Evolutionary conservation across 2,888 invertebrate species (phyloP), one percentile per base, ranked within the genome.

Genomic region (Yponomeuta sedellus): DNA sequence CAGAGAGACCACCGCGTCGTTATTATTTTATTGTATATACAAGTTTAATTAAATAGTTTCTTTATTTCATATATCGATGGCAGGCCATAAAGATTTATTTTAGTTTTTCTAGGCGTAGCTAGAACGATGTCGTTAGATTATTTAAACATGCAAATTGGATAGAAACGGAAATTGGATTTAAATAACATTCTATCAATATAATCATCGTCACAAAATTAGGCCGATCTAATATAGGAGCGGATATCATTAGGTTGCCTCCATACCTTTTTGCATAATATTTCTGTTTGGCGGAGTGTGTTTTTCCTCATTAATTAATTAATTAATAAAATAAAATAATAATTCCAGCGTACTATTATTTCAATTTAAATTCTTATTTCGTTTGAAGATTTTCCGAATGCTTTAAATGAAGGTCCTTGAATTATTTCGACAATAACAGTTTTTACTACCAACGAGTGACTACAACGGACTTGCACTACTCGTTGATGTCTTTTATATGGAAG

Each of bases 401-500:
- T 8, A 34, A 34, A 34, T 5, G 28, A 8, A 34, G 5, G 5
- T 25, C 25, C 25, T 25, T 5, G 25, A 25, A 25, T 25, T 5
- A 4, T 25, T 4, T 34, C n/a, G 3, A 25, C 10, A 20, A 19
- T 59, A 5, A 34, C 6, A 12, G 44, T 52, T 52, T 59, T 22
- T 10, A 20, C 22, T 19, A 20, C 1, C 12, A 59, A 61, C 22
- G 16, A n/a, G 22, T 61, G 34, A 8, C 34, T 28, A 12, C 28
- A 28, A 10, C 25, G 34, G 6, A 39, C 34, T 61, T 61, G 6
- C 0, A 44, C 62, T n/a, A n/a, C 74, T 71, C 80, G 80, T 81
- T 80, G 79, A 84, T 73, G 76, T 85, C 85, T 85, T 84, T 82
- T 78, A 73, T 77, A 77, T 70, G 72, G 56, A 63, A 62, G 12